Evolutionary conservation across 2,113 vertebrate genomes (phyloP), one percentile per base, ranked within the genome.

Genomic region (Oxygymnocypris stewartii): DNA sequence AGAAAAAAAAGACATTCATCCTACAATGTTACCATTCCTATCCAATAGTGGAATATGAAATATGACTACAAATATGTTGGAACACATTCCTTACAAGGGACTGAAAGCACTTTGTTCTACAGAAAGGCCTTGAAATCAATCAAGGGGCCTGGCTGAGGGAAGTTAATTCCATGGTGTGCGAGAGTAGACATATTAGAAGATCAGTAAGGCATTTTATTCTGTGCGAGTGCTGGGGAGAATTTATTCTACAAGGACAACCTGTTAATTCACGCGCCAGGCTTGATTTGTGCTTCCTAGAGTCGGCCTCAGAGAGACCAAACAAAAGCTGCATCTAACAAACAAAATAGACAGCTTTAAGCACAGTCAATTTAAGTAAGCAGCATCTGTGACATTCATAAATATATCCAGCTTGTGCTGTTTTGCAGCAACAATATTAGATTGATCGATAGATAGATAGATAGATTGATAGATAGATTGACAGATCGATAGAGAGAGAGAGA

Each of bases 101-200:
- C 16, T 59, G 28, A 71, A 87, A 82, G 86, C 81, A 86, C 73
- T 61, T 75, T 81, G 84, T 75, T 89, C 87, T 80, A 84, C 88
- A 88, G 88, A 59, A 87, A 87, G 91, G 90, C 90, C 91, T 94
- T 92, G 88, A 92, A 93, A 93, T 93, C 90, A 92, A 93, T 94
- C 92, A 92, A 87, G 63, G 14, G 75, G 82, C 89, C 85, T 40
- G 31, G 88, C 57, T 87, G 84, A 74, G 85, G 87, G 86, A 90
- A 84, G 88, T 88, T 92, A 89, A 93, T 91, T 92, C 85, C 88
- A 81, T 82, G 0, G 44, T 83, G 85, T 59, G 76, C 18, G 40
- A 71, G 44, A 87, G 84, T 73, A 79, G 75, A 79, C 85, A 82
- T 76, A 84, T 79, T 76, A 74, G 76, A 74, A 54, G 80, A 65